Evolutionary conservation across 1,140 invertebrate genomes (phyloP).

Genomic region (Prorops nasuta): DNA sequence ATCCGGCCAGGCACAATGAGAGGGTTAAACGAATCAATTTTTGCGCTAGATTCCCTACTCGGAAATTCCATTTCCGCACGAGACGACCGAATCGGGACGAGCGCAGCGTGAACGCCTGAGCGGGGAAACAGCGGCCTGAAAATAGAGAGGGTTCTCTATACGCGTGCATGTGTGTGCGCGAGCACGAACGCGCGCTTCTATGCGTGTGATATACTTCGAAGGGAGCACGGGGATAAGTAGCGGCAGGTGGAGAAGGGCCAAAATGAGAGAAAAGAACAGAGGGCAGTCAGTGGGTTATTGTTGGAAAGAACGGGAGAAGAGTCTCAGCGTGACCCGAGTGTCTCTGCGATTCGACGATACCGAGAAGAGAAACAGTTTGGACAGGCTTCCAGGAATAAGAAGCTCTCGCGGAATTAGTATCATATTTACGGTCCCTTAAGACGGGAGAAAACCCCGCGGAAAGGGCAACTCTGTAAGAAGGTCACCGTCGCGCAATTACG

Average conservation of each 20-base stretch:
- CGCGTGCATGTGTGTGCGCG: no score
- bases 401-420: slow-evolving; percentile 23
- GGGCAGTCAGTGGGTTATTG: no score
- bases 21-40: slow-evolving; percentile 46
- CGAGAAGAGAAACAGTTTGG: slow-evolving; percentile 9
- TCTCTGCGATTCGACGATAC: slow-evolving; percentile 8
- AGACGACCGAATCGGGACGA: background rate
- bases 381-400: slow-evolving; percentile 23
- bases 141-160: background rate
- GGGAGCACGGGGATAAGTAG: no score
- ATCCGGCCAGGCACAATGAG: slow-evolving; percentile 5
- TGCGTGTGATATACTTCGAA: no score
- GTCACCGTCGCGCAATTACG: background rate
- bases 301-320: slow-evolving; percentile 27
- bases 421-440: slow-evolving; percentile 15
- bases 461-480: background rate
- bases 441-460: background rate
- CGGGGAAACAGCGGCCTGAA: background rate
- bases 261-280: no score
- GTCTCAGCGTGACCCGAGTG: slow-evolving; percentile 12
- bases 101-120: background rate
- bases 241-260: no score
- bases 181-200: no score
- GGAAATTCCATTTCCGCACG: slow-evolving; percentile 38
- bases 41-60: slow-evolving; percentile 29